Evolutionary conservation across 1,140 invertebrate genomes (phyloP), one percentile per base, ranked within the genome.

Genomic region (Drosophila prosaltans): DNA sequence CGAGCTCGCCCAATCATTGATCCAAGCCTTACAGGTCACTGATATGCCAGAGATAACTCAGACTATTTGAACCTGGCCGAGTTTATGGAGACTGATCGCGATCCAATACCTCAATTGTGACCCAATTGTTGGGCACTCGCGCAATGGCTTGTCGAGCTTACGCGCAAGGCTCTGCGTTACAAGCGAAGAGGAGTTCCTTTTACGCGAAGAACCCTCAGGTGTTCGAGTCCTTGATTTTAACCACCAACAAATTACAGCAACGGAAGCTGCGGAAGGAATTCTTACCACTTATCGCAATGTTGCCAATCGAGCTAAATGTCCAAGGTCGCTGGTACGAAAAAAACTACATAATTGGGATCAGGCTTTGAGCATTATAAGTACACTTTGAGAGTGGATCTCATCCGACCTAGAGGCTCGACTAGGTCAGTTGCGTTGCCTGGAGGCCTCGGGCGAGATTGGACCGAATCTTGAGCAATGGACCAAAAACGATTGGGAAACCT

Each of bases 31-130:
- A 0, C 96, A 96, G 55, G 97, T 98, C 1, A 97, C 98, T 10
- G 98, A 99, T 91, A 95, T 99, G 59, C 97, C 98, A 0, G 99
- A 99, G 92, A 96, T 99, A 36, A 99, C 98, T 0, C 98, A 99
- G 90, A 98, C 98, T 0, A 97, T 68, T 93, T 99, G 2, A 99
- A 99, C 93, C 93, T 99, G 30, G 98, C 98, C 0, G 99, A 99
- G 93, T 99, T 99, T 84, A 99, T 99, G 98, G 99, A 99, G 84
- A n/a, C 99, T 91, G 99, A 99, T 90, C 97, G 97, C 69, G 98
- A 98, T 11, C 97, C 98, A 0, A 93, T 99, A 63, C 98, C 98
- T 0, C 98, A 1, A 94, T 99, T 24, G 96, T 98, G 68, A 95
- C 96, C 0, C 95, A 96, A 58, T 92, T 99, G 21, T 90, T 97